Conservation (phyloP, 2,113 vertebrate species). For the Poicephalus meyeri region DNA sequence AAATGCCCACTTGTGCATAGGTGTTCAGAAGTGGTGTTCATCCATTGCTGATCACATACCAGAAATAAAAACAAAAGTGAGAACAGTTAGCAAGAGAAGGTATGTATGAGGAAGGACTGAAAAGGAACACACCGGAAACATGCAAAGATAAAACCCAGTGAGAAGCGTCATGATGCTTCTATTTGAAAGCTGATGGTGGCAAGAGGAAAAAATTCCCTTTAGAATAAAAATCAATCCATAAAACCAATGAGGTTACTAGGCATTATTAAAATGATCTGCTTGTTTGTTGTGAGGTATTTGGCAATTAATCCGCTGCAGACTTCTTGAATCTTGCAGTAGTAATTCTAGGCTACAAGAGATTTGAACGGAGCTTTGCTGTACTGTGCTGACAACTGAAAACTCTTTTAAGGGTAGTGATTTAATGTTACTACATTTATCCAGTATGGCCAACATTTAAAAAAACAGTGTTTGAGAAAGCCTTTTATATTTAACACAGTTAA, state of each 20-base stretch:
- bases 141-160: not conserved
- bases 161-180: not conserved
- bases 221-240: not conserved
- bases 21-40: not conserved
- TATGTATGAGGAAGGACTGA: not conserved
- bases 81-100: not conserved
- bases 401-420: not conserved
- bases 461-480: not conserved
- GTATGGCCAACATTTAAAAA: not conserved
- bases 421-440: not conserved
- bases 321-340: not conserved
- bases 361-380: not conserved
- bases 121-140: not conserved
- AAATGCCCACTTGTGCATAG: not conserved
- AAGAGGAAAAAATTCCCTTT: not conserved
- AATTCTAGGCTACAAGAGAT: not conserved
- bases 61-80: not conserved
- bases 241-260: not conserved
- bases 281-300: not conserved
- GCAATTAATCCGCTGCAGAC: not conserved
- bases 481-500: not conserved
- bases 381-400: not conserved
- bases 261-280: not conserved
- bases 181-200: accelerated
- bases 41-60: accelerated